A percentile compares a stretch with the other conserved stretches of the same genome.
Evolutionary conservation across 2,113 vertebrate genomes (phyloP).

Genomic region (Cathartes aura): DNA sequence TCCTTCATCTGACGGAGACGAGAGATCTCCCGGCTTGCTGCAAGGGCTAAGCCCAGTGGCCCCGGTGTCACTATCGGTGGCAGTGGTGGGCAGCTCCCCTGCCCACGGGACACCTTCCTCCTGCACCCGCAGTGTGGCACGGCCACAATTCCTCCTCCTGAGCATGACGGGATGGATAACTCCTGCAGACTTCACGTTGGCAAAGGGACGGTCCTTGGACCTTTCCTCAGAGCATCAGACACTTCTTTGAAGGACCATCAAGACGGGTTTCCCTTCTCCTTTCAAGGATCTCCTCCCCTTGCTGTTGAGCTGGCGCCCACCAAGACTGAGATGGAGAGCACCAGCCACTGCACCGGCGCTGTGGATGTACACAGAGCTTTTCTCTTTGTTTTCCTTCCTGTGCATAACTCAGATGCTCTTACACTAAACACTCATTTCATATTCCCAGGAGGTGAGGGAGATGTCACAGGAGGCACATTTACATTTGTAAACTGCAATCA

Average conservation of each 20-base stretch:
- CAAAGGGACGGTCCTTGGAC: background rate
- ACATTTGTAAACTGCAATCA: slow-evolving; percentile 46
- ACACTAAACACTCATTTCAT: background rate
- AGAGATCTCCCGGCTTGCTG: background rate
- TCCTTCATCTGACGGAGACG: background rate
- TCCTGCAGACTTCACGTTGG: background rate
- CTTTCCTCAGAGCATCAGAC: background rate
- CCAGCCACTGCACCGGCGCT: accelerated
- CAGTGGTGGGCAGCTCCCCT: background rate
- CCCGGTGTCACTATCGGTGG: background rate
- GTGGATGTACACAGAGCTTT: background rate
- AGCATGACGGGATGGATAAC: accelerated
- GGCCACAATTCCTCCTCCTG: background rate
- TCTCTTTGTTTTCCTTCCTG: background rate
- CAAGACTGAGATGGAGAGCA: background rate
- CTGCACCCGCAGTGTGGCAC: accelerated
- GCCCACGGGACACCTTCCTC: accelerated
- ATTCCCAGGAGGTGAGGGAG: slow-evolving; percentile 11
- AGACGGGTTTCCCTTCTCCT: background rate
- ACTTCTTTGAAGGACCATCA: background rate
- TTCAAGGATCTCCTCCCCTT: background rate
- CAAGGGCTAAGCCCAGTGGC: background rate
- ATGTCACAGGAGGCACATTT: slow-evolving; percentile 24
- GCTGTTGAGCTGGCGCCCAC: background rate
- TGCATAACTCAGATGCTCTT: background rate